phyloP scores from a whole-genome alignment of 2,888 invertebrate genomes.

The Xestia c-nigrum region DNA sequence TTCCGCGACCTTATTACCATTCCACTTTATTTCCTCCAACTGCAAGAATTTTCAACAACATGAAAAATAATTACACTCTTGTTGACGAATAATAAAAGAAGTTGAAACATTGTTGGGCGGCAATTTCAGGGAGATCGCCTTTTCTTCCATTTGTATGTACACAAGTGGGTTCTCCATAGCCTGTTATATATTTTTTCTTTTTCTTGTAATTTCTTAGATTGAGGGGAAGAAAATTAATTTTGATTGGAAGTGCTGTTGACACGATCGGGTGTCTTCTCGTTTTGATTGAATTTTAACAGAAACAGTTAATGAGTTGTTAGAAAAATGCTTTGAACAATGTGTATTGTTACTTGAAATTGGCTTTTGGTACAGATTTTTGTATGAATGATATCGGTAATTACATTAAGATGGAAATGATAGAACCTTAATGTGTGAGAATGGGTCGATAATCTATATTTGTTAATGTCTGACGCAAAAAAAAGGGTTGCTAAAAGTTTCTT shows the following conservation, averaged over 20 bases:
- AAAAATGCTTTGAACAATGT: not conserved
- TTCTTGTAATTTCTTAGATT: constrained; percentile 31
- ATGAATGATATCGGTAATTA: not conserved
- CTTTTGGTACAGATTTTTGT: not conserved
- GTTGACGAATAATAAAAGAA: constrained; percentile 64
- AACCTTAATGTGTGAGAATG: not conserved
- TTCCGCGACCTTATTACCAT: constrained; percentile 24
- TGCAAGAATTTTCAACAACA: constrained; percentile 44
- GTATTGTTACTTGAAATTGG: constrained; percentile 4
- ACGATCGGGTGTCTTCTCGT: not conserved
- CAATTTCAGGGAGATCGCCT: constrained; percentile 60
- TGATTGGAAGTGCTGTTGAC: constrained; percentile 18
- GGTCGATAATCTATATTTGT: no score
- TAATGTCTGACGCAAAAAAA: no score
- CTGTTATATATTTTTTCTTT: constrained; percentile 28
- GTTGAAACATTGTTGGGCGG: constrained; percentile 51
- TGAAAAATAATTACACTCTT: constrained; percentile 62
- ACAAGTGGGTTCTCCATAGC: constrained; percentile 37
- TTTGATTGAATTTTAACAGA: constrained; percentile 14
- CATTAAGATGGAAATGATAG: not conserved
- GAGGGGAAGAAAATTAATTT: constrained; percentile 24
- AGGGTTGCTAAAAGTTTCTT: no score
- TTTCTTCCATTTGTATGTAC: constrained; percentile 37
- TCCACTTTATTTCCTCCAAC: constrained; percentile 35
- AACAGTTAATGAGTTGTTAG: not conserved